A percentile compares a stretch with the other conserved stretches of the same genome.
These are phyloP conservation scores for Eupithecia exiguata DNA, from an alignment of 2,888 invertebrate genomes.

Conservation along the genomic window DNA sequence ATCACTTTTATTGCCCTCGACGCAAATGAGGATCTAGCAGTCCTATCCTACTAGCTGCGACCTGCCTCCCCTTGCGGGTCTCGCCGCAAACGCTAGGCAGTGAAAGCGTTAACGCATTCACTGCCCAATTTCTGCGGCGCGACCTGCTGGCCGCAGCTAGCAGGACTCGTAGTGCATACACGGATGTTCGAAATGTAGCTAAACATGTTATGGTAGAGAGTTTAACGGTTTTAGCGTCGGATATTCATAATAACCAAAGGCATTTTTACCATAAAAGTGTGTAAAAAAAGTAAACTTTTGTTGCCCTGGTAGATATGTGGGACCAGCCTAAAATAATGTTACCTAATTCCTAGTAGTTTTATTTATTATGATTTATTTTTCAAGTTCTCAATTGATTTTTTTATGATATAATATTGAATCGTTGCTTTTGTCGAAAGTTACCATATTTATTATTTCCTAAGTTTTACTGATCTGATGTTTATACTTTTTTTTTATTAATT, in stretches of 20 bases:
- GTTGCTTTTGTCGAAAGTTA: not conserved
- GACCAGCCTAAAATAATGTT: not conserved
- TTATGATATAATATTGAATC: not conserved
- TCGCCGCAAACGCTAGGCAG: too few relatives aligned
- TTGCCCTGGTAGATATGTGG: not conserved
- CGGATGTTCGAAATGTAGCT: not conserved
- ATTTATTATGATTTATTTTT: not conserved
- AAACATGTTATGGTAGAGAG: not conserved
- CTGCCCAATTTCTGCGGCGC: not conserved
- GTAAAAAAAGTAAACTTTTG: not conserved
- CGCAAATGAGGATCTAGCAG: too few relatives aligned
- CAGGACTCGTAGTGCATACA: not conserved
- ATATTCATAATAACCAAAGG: not conserved
- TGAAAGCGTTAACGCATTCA: not conserved
- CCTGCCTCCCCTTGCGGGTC: too few relatives aligned
- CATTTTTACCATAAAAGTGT: not conserved
- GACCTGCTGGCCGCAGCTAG: not conserved
- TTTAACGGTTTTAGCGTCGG: not conserved
- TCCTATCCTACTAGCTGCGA: too few relatives aligned
- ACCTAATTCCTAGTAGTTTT: not conserved
- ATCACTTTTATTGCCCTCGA: too few relatives aligned
- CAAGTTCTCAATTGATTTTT: not conserved
- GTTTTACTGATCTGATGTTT: conserved; percentile 5
- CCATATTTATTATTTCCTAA: conserved; percentile 5
- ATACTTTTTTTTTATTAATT: not conserved